Percentiles rank a stretch among this genome's conserved stretches.
These are phyloP conservation scores for Tetramorium alpestre DNA, from an alignment of 1,140 invertebrate genomes.

Conservation along the genomic window DNA sequence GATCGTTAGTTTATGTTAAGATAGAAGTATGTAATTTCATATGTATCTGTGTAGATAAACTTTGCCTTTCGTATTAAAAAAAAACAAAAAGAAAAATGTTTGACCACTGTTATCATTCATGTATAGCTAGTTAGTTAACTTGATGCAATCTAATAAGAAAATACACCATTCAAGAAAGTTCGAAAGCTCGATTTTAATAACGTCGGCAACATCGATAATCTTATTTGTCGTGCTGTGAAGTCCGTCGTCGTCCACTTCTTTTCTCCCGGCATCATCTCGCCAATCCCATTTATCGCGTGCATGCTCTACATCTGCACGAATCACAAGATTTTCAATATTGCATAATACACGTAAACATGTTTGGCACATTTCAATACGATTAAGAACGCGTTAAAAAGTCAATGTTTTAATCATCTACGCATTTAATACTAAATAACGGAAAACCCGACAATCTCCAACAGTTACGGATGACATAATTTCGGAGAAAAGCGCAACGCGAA, in stretches of 20 bases:
- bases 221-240: conserved; percentile 27
- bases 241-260: not conserved
- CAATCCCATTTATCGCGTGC: conserved; percentile 20
- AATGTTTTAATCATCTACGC: not conserved
- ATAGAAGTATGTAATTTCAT: not conserved
- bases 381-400: not conserved
- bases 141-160: not conserved
- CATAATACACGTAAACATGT: conserved; percentile 30
- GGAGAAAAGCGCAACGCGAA: not conserved
- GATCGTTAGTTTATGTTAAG: conserved; percentile 8
- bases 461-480: not conserved
- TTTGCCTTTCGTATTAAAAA: conserved; percentile 38
- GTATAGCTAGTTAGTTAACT: not conserved
- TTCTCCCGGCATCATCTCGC: conserved; percentile 3
- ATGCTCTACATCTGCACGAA: conserved; percentile 23
- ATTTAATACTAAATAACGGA: not conserved
- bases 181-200: conserved; percentile 1
- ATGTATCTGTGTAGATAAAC: conserved; percentile 1
- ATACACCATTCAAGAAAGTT: not conserved
- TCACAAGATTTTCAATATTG: conserved; percentile 32
- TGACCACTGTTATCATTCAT: not conserved
- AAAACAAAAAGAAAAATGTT: not conserved
- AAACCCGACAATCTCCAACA: not conserved
- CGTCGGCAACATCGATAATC: conserved; percentile 25
- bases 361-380: conserved; percentile 18